Percentiles rank a stretch among this genome's conserved stretches.
Conservation (phyloP, 2,113 vertebrate genomes). For the Protobothrops flavoviridis region DNA sequence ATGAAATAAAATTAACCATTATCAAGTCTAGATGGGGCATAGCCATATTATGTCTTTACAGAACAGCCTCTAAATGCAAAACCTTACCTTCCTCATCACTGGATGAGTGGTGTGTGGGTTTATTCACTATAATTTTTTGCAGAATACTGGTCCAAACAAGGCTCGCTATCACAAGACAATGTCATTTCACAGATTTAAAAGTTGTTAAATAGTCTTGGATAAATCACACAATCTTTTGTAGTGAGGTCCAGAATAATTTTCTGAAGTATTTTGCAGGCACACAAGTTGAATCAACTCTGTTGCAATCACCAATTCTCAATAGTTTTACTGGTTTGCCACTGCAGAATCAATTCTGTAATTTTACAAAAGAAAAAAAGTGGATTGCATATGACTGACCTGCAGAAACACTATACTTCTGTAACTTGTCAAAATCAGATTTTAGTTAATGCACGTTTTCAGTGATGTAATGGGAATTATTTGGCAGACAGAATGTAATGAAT, state of each 20-base stretch:
- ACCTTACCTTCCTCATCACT: conserved; percentile 72
- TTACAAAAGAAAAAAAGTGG: conserved; percentile 54
- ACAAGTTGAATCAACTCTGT: conserved; percentile 76
- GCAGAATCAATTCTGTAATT: conserved; percentile 78
- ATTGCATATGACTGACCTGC: conserved; percentile 73
- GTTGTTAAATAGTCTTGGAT: conserved; percentile 63
- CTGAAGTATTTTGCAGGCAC: conserved; percentile 77
- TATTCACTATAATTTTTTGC: conserved; percentile 82
- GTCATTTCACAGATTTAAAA: conserved; percentile 69
- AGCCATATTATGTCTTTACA: conserved; percentile 61
- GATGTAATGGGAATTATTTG: conserved; percentile 81
- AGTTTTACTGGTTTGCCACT: conserved; percentile 70
- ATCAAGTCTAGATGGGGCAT: conserved; percentile 54
- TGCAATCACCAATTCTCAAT: conserved; percentile 67
- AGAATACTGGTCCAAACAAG: conserved; percentile 71
- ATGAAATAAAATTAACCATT: conserved; percentile 53
- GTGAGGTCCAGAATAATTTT: conserved; percentile 76
- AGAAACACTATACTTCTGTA: conserved; percentile 73
- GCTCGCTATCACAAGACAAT: conserved; percentile 73
- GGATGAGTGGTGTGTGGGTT: conserved; percentile 77
- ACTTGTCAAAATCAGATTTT: conserved; percentile 81
- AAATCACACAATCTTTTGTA: conserved; percentile 66
- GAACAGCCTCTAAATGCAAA: conserved; percentile 72
- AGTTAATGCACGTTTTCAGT: conserved; percentile 80
- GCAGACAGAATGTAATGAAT: conserved; percentile 79